These are phyloP conservation scores for Homalodisca vitripennis DNA, from an alignment of 1,140 invertebrate species.

Conservation along the genomic window DNA sequence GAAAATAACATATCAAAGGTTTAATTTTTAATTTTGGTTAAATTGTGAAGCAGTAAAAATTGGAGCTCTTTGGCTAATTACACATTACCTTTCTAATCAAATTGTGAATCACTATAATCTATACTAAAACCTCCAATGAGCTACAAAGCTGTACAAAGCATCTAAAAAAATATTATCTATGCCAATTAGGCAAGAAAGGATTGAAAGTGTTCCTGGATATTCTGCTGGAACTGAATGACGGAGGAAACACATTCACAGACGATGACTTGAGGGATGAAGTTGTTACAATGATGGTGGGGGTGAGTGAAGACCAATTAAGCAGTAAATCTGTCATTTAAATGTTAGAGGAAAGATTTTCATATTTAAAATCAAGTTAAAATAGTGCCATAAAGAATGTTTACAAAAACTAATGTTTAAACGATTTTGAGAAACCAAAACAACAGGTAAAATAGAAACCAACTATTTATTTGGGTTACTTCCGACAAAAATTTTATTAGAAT, in stretches of 20 bases:
- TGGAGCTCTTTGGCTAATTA: neutral
- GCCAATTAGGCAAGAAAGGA: slow-evolving; percentile 10
- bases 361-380: too few species aligned
- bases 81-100: neutral
- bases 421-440: too few species aligned
- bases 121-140: too few species aligned
- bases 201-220: slow-evolving; percentile 57
- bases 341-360: too few species aligned
- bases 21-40: neutral
- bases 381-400: too few species aligned
- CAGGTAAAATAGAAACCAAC: too few species aligned
- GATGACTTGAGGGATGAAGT: slow-evolving; percentile 60
- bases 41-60: neutral
- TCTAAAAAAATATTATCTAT: neutral
- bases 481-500: too few species aligned
- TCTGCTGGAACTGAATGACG: slow-evolving; percentile 54
- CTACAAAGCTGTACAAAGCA: neutral
- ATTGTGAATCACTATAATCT: neutral
- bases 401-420: too few species aligned
- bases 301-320: too few species aligned
- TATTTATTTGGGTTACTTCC: too few species aligned
- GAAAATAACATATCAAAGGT: neutral
- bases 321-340: too few species aligned
- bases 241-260: slow-evolving; percentile 51
- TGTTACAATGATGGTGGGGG: slow-evolving; percentile 62